Percentiles rank a stretch among this genome's conserved stretches.
phyloP scores from a whole-genome alignment of 2,113 vertebrate species.

The Agapornis roseicollis region DNA sequence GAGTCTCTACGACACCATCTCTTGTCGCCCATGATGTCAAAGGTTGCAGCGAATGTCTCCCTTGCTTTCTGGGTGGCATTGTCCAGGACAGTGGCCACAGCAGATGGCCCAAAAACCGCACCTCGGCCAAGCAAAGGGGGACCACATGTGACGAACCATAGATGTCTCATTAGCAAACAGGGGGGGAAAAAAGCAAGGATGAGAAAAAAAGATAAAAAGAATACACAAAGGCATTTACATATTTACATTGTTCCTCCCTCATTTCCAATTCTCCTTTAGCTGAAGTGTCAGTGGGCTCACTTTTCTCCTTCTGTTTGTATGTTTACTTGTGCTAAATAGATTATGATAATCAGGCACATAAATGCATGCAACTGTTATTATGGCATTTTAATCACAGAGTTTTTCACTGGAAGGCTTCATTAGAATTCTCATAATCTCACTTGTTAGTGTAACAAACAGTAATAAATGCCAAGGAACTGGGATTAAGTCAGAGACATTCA shows the following conservation, averaged over 20 bases:
- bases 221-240: conserved; percentile 82
- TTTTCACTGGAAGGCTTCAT: conserved; percentile 87
- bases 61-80: conserved; percentile 72
- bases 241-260: conserved; percentile 79
- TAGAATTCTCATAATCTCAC: conserved; percentile 94
- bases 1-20: conserved; percentile 18
- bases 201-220: conserved; percentile 78
- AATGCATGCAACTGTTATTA: conserved; percentile 87
- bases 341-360: conserved; percentile 91
- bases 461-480: conserved; percentile 86
- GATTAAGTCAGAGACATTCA: conserved; percentile 82
- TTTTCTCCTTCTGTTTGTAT: conserved; percentile 85
- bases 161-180: conserved; percentile 77
- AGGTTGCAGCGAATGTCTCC: conserved; percentile 68
- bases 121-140: conserved; percentile 67
- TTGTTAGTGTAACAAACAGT: conserved; percentile 89
- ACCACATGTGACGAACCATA: conserved; percentile 71
- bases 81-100: conserved; percentile 70
- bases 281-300: conserved; percentile 71
- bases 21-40: conserved; percentile 65
- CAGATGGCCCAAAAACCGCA: conserved; percentile 78
- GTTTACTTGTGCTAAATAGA: conserved; percentile 92
- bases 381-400: conserved; percentile 89
- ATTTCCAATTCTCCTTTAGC: conserved; percentile 79
- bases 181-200: conserved; percentile 44